phyloP scores from a whole-genome alignment of 2,888 invertebrate species.

The Microctonus aethiopoides region DNA sequence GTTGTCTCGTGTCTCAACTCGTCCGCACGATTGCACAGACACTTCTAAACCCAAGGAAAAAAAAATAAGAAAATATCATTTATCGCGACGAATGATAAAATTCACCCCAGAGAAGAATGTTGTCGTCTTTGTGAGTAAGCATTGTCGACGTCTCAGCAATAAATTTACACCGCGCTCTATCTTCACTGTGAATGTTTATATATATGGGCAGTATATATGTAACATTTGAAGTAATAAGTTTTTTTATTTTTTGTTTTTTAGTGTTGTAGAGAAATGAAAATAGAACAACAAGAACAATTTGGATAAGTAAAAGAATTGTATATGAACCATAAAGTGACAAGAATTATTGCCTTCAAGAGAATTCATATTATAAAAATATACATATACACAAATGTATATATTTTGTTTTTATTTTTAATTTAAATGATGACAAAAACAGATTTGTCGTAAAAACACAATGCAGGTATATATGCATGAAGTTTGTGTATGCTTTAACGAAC shows the following conservation, averaged over 20 bases:
- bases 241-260: not conserved
- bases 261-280: too few relatives aligned
- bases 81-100: conserved; percentile 29
- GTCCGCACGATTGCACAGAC: conserved; percentile 10
- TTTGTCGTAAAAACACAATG: too few relatives aligned
- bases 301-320: too few relatives aligned
- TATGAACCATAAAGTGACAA: too few relatives aligned
- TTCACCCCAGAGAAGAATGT: conserved; percentile 16
- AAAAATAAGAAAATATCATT: conserved; percentile 33
- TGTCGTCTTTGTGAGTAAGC: not conserved
- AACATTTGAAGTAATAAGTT: not conserved
- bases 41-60: not conserved
- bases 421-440: too few relatives aligned
- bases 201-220: too few relatives aligned
- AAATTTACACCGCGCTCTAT: conserved; percentile 5
- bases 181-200: not conserved
- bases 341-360: too few relatives aligned
- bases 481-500: not conserved
- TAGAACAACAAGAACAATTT: too few relatives aligned
- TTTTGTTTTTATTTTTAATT: too few relatives aligned
- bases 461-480: too few relatives aligned
- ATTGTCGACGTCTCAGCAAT: not conserved
- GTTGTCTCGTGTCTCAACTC: not conserved
- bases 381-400: too few relatives aligned
- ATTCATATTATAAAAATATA: too few relatives aligned